phyloP scores from a whole-genome alignment of 2,113 vertebrate genomes.

The Anolis sagrei region DNA sequence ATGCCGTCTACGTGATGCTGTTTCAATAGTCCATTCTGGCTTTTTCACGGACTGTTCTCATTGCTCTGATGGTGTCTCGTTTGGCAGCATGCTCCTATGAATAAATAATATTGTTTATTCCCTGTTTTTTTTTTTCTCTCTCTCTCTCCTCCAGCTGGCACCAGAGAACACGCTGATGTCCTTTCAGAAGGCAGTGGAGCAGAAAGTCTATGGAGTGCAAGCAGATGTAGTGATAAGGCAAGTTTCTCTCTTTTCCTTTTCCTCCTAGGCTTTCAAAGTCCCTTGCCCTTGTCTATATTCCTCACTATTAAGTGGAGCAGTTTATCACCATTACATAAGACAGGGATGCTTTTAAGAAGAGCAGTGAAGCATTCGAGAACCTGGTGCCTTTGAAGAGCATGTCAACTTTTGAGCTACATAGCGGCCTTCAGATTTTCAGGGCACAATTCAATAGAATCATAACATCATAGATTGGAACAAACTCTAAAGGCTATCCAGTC shows the following conservation, averaged over 20 bases:
- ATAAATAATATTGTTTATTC: neutral
- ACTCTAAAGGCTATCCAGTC: no score
- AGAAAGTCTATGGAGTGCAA: conserved; percentile 85
- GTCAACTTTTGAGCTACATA: neutral
- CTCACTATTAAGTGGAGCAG: no score
- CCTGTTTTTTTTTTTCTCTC: no score
- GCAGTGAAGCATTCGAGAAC: neutral
- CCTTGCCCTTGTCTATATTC: neutral
- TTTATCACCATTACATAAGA: neutral
- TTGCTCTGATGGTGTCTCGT: neutral
- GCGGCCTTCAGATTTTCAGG: no score
- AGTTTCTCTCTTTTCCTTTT: neutral
- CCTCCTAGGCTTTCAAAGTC: neutral
- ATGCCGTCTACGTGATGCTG: neutral
- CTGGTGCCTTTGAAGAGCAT: neutral
- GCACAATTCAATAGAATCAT: no score
- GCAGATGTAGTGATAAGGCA: conserved; percentile 92
- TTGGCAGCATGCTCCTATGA: fast-evolving
- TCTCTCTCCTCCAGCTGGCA: conserved; percentile 79
- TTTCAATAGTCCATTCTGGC: neutral
- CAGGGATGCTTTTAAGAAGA: neutral
- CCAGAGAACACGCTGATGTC: conserved; percentile 97
- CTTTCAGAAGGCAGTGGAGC: conserved; percentile 91
- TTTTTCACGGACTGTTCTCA: neutral
- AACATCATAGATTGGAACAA: no score